Conservation (phyloP, 1,140 invertebrate species). For the Drosophila persimilis region DNA sequence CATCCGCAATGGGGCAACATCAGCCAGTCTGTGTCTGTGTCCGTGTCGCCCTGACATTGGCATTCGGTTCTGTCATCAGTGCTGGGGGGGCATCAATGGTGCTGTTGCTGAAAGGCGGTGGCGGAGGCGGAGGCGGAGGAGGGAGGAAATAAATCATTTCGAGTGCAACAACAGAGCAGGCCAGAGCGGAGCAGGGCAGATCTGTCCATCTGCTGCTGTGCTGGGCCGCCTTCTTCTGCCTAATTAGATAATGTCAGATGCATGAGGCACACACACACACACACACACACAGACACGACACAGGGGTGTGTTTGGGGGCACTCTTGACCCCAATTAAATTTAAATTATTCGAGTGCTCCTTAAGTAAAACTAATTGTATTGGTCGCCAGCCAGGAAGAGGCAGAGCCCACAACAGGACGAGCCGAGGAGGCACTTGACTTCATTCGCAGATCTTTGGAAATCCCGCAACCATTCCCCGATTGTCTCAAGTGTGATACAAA, state of each 20-base stretch:
- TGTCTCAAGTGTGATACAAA: slow-evolving; percentile 28
- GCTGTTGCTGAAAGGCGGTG: not conserved
- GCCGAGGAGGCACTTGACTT: not conserved
- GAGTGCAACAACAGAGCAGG: slow-evolving; percentile 32
- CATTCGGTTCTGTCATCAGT: slow-evolving; percentile 53
- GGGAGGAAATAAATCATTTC: slow-evolving; percentile 64
- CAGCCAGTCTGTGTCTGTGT: not conserved
- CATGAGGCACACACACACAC: slow-evolving; percentile 33
- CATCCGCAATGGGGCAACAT: not conserved
- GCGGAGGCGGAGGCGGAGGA: not conserved
- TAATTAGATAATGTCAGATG: slow-evolving; percentile 79
- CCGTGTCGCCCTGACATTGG: slow-evolving; percentile 57
- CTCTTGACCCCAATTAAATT: slow-evolving; percentile 78
- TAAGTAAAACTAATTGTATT: slow-evolving; percentile 78
- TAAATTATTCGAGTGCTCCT: slow-evolving; percentile 74
- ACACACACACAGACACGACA: not conserved
- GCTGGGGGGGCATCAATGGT: not conserved
- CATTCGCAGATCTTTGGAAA: not conserved
- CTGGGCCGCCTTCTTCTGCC: slow-evolving; percentile 34
- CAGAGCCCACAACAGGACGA: no score
- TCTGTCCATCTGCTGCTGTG: not conserved
- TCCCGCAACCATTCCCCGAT: not conserved
- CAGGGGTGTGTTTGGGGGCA: not conserved
- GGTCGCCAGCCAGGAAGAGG: slow-evolving; percentile 1
- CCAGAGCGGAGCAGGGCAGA: no score